A percentile compares a stretch with the other conserved stretches of the same genome.
Conservation (phyloP, 2,888 invertebrate genomes). For the Arrhopalites spinosus region DNA sequence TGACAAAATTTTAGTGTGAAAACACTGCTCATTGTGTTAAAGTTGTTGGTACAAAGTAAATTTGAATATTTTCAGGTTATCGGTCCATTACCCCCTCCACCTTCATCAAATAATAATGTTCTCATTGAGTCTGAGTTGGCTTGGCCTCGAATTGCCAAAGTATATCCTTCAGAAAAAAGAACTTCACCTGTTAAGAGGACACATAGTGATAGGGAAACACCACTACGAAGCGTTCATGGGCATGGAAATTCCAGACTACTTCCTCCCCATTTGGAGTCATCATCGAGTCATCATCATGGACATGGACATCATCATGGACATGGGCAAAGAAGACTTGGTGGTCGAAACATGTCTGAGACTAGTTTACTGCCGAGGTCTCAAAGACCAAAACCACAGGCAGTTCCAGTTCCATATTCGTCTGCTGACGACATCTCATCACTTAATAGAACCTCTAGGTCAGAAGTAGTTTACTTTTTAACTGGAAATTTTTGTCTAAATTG, state of each 20-base stretch:
- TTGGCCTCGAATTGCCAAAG: conserved; percentile 55
- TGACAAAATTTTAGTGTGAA: too few species aligned
- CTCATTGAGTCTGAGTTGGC: conserved; percentile 47
- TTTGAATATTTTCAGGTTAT: background rate
- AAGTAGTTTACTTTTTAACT: too few species aligned
- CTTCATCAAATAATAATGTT: conserved; percentile 42
- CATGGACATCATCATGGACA: conserved; percentile 11
- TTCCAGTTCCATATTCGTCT: conserved; percentile 67
- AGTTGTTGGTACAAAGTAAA: too few species aligned
- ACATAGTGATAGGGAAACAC: conserved; percentile 54
- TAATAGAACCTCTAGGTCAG: conserved; percentile 70
- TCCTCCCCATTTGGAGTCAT: background rate
- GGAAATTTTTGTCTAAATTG: too few species aligned
- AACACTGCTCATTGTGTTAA: too few species aligned
- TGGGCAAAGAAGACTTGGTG: conserved; percentile 34
- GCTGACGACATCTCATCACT: conserved; percentile 82
- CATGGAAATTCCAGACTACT: background rate
- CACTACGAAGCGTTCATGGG: background rate
- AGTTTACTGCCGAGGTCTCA: conserved; percentile 39
- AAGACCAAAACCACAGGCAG: conserved; percentile 32
- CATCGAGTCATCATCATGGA: conserved; percentile 19
- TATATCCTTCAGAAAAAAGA: conserved; percentile 52
- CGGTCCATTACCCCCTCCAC: conserved; percentile 50
- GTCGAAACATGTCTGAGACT: conserved; percentile 47
- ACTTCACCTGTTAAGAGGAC: conserved; percentile 55